A percentile compares a stretch with the other conserved stretches of the same genome.
Conservation (phyloP, 2,888 invertebrate species). For the Dicyrtoma fusca region DNA sequence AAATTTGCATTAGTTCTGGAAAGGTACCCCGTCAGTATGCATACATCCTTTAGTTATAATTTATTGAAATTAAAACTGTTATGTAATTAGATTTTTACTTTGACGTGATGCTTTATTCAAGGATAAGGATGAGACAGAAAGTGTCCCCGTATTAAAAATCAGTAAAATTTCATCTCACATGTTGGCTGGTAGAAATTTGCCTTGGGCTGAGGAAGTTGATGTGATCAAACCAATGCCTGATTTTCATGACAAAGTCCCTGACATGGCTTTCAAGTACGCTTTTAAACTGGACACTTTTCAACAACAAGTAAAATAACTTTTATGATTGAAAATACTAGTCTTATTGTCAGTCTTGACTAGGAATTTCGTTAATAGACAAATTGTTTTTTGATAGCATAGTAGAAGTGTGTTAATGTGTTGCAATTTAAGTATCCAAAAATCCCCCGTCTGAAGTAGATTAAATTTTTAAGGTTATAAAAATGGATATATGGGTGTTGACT, state of each 20-base stretch:
- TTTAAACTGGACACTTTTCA: constrained; percentile 97
- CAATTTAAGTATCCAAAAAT: too few relatives aligned
- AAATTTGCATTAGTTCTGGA: constrained; percentile 12
- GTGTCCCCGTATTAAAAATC: constrained; percentile 70
- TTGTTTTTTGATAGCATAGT: too few relatives aligned
- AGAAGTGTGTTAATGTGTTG: too few relatives aligned
- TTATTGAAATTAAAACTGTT: not conserved
- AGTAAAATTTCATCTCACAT: constrained; percentile 63
- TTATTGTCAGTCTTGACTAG: too few relatives aligned
- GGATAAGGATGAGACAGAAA: constrained; percentile 2
- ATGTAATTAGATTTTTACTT: not conserved
- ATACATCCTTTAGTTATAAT: too few relatives aligned
- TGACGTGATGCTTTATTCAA: not conserved
- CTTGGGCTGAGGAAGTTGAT: constrained; percentile 89
- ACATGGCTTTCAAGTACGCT: constrained; percentile 81
- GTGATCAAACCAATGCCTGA: constrained; percentile 77
- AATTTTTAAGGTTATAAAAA: too few relatives aligned
- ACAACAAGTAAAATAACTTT: constrained; percentile 69
- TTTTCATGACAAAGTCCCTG: constrained; percentile 77
- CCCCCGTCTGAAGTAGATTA: too few relatives aligned
- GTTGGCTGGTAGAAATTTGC: constrained; percentile 64
- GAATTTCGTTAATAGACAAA: too few relatives aligned
- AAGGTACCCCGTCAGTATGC: too few relatives aligned
- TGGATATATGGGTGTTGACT: too few relatives aligned
- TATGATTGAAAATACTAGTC: not conserved